Percentiles rank a stretch among this genome's conserved stretches.
phyloP scores from a whole-genome alignment of 2,888 invertebrate genomes.

The Tigriopus californicus region DNA sequence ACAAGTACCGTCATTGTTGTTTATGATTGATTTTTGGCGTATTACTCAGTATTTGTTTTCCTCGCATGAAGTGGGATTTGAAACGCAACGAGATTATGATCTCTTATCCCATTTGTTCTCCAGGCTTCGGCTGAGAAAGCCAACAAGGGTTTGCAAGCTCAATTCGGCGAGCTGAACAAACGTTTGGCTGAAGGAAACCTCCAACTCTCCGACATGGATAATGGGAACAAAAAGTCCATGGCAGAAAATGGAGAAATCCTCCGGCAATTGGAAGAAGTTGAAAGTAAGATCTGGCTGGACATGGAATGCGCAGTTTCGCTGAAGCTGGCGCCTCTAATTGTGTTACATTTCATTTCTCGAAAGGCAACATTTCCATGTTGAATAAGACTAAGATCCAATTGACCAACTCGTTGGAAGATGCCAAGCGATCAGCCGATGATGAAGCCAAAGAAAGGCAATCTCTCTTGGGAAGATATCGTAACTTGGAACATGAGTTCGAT shows the following conservation, averaged over 20 bases:
- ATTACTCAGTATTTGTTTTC: neutral
- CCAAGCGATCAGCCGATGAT: conserved; percentile 92
- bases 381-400: conserved; percentile 93
- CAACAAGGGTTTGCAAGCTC: conserved; percentile 88
- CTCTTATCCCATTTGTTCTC: conserved; percentile 45
- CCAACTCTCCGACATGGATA: conserved; percentile 74
- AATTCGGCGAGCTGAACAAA: conserved; percentile 79
- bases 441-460: conserved; percentile 79
- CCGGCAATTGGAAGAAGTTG: conserved; percentile 40
- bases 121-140: conserved; percentile 98
- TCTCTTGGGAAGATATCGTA: conserved; percentile 91
- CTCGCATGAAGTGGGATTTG: too few relatives aligned
- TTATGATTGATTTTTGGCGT: neutral
- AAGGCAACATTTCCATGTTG: conserved; percentile 46
- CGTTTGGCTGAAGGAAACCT: conserved; percentile 88
- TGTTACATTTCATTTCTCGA: conserved; percentile 20
- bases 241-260: conserved; percentile 91
- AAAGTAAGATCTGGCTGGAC: conserved; percentile 20
- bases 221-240: conserved; percentile 89
- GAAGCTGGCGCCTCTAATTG: too few relatives aligned
- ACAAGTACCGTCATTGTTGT: neutral
- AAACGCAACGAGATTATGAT: neutral
- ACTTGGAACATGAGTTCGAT: conserved; percentile 95
- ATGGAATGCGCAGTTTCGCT: too few relatives aligned
- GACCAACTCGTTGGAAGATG: conserved; percentile 89